Evolutionary conservation across 1,140 invertebrate genomes (phyloP), one percentile per base, ranked within the genome.

Genomic region (Argopecten irradians): DNA sequence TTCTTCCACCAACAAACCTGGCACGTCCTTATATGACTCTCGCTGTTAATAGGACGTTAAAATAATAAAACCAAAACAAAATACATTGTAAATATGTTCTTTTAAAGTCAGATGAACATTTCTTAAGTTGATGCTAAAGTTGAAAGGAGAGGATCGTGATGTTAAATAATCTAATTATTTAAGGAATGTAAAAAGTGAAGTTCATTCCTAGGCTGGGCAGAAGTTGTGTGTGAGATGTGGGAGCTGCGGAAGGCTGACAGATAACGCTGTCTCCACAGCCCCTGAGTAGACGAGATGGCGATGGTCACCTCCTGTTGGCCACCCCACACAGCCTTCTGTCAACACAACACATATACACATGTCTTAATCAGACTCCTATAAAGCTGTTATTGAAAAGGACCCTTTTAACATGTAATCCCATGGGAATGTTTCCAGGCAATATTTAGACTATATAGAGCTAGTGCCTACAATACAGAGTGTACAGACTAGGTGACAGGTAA

Each of bases 261-360:
- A 71, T 71, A 71, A 71, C 55, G 28, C 55, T 71, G 55, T n/a
- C 55, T 71, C 22, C n/a, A 71, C 55, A 71, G 55, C 55, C 28
- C 1, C n/a, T n/a, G n/a, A n/a, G n/a, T 71, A 28, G 16, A 8
- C 7, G 0, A 71, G 22, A n/a, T 28, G 55, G 8, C 22, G n/a
- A 28, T 8, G 55, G 7, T n/a, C 55, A 71, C 28, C 55, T 71
- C 55, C 13, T 22, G 55, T 71, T 28, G 28, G 22, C 55, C 55
- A 22, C n/a, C 22, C 22, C 55, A 71, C 55, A 71, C 22, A 71
- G 55, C n/a, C 55, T 28, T 28, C 22, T 71, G 55, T 71, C 55
- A 71, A 71, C 55, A 71, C 55, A 71, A 71, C 55, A 71, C 55
- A 71, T 71, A 71, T 71, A 71, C 55, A 71, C n/a, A 71, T 71